Evolutionary conservation across 2,888 invertebrate genomes (phyloP), one percentile per base, ranked within the genome.

Genomic region (Eupithecia pulchellata): DNA sequence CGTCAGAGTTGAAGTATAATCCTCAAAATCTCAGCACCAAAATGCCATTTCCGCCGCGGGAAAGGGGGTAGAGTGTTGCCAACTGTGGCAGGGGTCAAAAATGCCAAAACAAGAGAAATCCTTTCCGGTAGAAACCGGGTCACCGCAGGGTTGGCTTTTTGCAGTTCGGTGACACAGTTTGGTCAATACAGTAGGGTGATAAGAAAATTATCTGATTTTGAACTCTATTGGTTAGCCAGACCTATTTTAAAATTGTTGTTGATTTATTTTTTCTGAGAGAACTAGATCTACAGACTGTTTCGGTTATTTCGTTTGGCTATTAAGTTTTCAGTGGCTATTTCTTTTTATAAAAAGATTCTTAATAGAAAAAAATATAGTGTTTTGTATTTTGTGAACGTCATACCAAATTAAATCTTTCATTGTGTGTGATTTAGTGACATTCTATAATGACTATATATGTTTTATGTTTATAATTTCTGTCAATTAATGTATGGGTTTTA

Each of bases 101-200:
- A 36, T 61, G 61, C 5, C 61, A 61, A 61, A 61, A 61, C 61
- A 61, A 61, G 32, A 61, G 61, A 20, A 64, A 69, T 69, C 64
- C 68, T 58, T 60, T 69, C 42, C 64, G 64, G 55, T 20, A 63
- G 39, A 42, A 69, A 64, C 42, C 58, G 34, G 64, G 64, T 69
- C 69, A 64, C 64, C 47, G 42, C 60, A 39, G 65, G 75, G 61
- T 64, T 64, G 71, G 71, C 71, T 72, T 75, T 75, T 75, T 73
- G 69, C 69, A 65, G 68, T 66, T 65, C 52, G 57, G 27, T 57
- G 57, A 42, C 58, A 64, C 17, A 58, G 68, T 47, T 13, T 27
- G 34, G 5, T 20, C n/a, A 20, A 9, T 20, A 9, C 2, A 47
- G 42, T 47, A 0, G 2, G 42, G 20, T 9, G 42, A 47, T 20